Evolutionary conservation across 2,888 invertebrate species (phyloP).

Genomic region (Hofmannophila pseudospretella): DNA sequence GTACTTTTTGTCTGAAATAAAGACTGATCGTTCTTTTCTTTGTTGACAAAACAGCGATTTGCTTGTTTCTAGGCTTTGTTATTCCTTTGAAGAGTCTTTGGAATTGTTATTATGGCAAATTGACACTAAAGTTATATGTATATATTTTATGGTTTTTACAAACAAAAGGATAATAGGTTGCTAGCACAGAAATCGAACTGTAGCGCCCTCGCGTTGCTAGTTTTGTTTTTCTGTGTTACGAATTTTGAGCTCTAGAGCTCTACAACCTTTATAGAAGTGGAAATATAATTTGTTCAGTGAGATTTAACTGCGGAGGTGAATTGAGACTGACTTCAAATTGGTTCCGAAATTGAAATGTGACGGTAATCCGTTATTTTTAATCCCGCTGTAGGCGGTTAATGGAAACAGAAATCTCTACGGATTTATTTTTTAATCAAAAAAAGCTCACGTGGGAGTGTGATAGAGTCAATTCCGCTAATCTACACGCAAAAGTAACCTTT

Average conservation of each 20-base stretch:
- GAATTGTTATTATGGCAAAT: no score
- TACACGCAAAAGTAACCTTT: neutral
- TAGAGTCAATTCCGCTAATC: conserved; percentile 7
- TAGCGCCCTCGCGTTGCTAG: no score
- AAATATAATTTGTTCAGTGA: no score
- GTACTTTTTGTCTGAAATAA: conserved; percentile 21
- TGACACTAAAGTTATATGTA: no score
- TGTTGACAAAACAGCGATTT: conserved; percentile 2
- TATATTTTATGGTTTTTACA: no score
- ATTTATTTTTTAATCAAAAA: conserved; percentile 35
- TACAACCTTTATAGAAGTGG: no score
- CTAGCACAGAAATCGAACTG: no score
- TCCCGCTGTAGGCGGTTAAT: conserved; percentile 32
- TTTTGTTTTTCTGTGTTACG: no score
- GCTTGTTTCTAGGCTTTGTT: no score
- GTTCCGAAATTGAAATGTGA: conserved; percentile 27
- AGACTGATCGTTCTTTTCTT: conserved; percentile 17
- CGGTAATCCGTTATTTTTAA: conserved; percentile 33
- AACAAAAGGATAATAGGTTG: no score
- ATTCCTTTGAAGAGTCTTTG: no score
- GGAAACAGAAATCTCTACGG: conserved; percentile 33
- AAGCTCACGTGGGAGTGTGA: conserved; percentile 1
- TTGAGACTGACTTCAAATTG: conserved; percentile 23
- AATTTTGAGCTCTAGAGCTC: no score
- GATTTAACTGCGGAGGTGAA: conserved; percentile 8